phyloP scores from a whole-genome alignment of 2,888 invertebrate genomes.

The Polydrusus pterygomalis region DNA sequence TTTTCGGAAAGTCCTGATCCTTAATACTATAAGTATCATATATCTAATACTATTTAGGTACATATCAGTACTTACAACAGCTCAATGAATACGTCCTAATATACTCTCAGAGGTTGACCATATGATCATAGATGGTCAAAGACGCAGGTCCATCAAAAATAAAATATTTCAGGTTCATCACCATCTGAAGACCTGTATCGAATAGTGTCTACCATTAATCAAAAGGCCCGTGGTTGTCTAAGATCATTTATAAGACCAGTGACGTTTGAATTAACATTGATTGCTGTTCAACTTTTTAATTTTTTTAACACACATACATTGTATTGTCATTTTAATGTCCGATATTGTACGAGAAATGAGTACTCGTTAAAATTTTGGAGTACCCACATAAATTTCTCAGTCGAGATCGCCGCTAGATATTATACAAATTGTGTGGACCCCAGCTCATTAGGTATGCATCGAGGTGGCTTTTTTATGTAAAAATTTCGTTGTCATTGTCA shows the following conservation, averaged over 20 bases:
- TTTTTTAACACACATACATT: conserved; percentile 57
- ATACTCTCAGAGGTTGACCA: background rate
- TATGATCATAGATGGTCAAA: conserved; percentile 40
- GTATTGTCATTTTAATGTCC: conserved; percentile 55
- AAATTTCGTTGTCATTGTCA: conserved; percentile 46
- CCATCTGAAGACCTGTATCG: conserved; percentile 63
- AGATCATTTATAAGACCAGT: conserved; percentile 71
- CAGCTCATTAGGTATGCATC: conserved; percentile 49
- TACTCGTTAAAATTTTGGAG: conserved; percentile 54
- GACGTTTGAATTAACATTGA: conserved; percentile 73
- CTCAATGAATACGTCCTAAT: too few relatives aligned
- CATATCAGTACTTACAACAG: too few relatives aligned
- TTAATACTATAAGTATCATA: too few relatives aligned
- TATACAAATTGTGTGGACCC: conserved; percentile 37
- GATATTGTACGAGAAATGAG: conserved; percentile 47
- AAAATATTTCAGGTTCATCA: conserved; percentile 61
- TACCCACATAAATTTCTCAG: conserved; percentile 53
- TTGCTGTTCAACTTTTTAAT: conserved; percentile 68
- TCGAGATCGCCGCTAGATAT: conserved; percentile 51
- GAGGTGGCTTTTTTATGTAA: conserved; percentile 46
- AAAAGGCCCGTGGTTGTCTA: conserved; percentile 52
- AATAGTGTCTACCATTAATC: conserved; percentile 68
- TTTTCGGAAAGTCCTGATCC: too few relatives aligned
- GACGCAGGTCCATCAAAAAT: conserved; percentile 40
- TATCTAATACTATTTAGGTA: too few relatives aligned